Percentiles rank a stretch among this genome's conserved stretches.
These are phyloP conservation scores for Cheilosia urbana DNA, from an alignment of 2,888 invertebrate genomes.

Conservation along the genomic window DNA sequence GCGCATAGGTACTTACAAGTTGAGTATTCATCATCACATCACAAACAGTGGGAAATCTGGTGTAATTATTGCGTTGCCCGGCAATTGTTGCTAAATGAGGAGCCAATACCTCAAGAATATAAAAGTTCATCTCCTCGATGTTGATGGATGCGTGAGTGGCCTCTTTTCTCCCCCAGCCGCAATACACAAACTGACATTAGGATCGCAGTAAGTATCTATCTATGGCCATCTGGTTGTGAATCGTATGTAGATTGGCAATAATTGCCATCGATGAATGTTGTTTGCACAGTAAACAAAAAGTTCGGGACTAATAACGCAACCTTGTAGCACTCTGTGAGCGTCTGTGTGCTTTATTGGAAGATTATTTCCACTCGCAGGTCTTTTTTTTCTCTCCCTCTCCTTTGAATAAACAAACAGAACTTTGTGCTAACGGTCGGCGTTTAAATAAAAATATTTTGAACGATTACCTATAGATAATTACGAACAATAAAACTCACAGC, in stretches of 20 bases:
- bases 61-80: constrained; percentile 33
- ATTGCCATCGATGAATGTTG: constrained; percentile 42
- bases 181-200: neutral
- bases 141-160: constrained; percentile 70
- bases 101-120: constrained; percentile 61
- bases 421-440: constrained; percentile 40
- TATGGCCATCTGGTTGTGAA: constrained; percentile 53
- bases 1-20: neutral
- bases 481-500: constrained; percentile 69
- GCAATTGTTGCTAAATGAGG: constrained; percentile 51
- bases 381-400: neutral
- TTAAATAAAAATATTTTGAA: constrained; percentile 68
- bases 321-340: constrained; percentile 61
- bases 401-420: constrained; percentile 60
- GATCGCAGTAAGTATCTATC: neutral
- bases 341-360: constrained; percentile 49
- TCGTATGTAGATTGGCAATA: neutral
- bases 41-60: constrained; percentile 18
- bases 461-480: constrained; percentile 64
- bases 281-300: constrained; percentile 64
- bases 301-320: constrained; percentile 68
- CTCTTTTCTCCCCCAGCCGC: constrained; percentile 32
- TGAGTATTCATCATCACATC: constrained; percentile 42
- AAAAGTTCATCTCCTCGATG: constrained; percentile 62
- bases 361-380: neutral